Evolutionary conservation across 2,888 invertebrate species (phyloP).

Genomic region (Drosophila imparisetae): DNA sequence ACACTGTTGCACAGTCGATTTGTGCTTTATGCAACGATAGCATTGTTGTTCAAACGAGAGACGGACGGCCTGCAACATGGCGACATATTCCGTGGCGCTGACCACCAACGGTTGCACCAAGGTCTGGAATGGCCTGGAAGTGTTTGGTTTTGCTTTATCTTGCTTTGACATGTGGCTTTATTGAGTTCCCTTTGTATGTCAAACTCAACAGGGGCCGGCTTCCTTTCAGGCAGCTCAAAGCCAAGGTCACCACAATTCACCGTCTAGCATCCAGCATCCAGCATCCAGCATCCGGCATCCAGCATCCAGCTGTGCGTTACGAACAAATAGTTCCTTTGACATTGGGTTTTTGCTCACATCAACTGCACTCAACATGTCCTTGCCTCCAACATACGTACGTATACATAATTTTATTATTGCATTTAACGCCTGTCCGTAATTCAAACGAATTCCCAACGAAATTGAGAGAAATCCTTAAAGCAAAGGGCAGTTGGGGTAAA

Average conservation of each 20-base stretch:
- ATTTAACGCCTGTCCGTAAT: background rate
- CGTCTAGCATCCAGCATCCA: background rate
- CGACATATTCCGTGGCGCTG: background rate
- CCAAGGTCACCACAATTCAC: background rate
- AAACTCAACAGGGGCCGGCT: conserved; percentile 15
- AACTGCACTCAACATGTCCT: background rate
- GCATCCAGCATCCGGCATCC: background rate
- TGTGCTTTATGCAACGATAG: conserved; percentile 35
- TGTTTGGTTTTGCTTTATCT: conserved; percentile 13
- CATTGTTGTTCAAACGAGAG: conserved; percentile 40
- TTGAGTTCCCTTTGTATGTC: conserved; percentile 20
- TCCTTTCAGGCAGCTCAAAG: conserved; percentile 15
- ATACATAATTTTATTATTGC: background rate
- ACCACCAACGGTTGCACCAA: background rate
- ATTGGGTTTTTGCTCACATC: background rate
- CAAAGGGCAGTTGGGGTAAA: background rate
- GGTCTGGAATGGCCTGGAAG: conserved; percentile 16
- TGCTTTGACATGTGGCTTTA: conserved; percentile 7
- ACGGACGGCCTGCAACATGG: background rate
- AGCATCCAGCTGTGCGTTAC: background rate
- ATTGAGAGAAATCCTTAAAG: background rate
- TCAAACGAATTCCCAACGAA: background rate
- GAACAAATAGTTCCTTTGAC: background rate
- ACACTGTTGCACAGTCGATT: conserved; percentile 14
- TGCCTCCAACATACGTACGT: background rate